These are phyloP conservation scores for Amaurobius ferox DNA, from an alignment of 2,888 invertebrate genomes.

Conservation along the genomic window DNA sequence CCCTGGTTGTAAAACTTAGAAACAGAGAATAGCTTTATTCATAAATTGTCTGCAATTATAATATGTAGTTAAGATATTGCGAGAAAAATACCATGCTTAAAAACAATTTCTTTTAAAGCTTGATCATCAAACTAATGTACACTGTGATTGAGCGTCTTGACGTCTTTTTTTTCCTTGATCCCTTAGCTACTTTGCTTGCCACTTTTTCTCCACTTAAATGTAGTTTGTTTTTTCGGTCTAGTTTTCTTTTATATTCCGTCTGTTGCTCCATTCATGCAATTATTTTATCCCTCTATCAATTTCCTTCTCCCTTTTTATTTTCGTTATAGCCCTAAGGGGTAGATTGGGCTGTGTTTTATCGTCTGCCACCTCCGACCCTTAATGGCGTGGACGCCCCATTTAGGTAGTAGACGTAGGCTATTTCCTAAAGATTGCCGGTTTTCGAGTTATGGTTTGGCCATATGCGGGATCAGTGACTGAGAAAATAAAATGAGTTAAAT, in stretches of 20 bases:
- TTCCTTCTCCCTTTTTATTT: conserved; percentile 36
- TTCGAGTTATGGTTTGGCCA: conserved; percentile 52
- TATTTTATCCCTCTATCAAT: conserved; percentile 70
- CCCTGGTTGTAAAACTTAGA: too few relatives aligned
- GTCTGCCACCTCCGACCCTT: conserved; percentile 66
- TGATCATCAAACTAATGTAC: too few relatives aligned
- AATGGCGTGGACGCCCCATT: conserved; percentile 53
- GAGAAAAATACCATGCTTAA: too few relatives aligned
- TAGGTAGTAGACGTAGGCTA: not conserved
- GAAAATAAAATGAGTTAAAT: conserved; percentile 8
- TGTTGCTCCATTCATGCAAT: conserved; percentile 68
- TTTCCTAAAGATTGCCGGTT: conserved; percentile 18
- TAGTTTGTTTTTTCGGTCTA: too few relatives aligned
- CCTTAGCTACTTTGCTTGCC: too few relatives aligned
- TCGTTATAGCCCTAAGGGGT: not conserved
- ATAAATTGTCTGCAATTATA: too few relatives aligned
- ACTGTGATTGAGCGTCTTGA: too few relatives aligned
- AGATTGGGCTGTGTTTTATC: conserved; percentile 65
- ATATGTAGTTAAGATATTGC: too few relatives aligned
- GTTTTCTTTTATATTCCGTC: conserved; percentile 39
- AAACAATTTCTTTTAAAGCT: too few relatives aligned
- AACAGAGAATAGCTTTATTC: too few relatives aligned
- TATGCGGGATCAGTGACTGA: conserved; percentile 37
- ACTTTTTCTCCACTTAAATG: too few relatives aligned
- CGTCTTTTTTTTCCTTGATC: too few relatives aligned